Base-by-base conservation (phyloP, 2,113 vertebrate species). In the Leiothrix lutea region DNA sequence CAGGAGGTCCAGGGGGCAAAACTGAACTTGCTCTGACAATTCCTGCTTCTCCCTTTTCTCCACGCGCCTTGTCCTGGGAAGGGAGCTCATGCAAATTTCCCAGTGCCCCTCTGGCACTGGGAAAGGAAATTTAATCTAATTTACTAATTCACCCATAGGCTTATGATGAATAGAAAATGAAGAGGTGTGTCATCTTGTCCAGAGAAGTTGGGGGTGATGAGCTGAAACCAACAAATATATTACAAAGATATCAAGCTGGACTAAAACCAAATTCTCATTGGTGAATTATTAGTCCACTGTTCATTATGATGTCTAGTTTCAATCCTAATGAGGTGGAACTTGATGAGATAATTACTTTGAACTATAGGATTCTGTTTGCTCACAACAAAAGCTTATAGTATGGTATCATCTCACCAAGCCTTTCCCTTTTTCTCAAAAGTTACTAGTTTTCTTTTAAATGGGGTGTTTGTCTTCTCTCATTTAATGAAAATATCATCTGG, bases 271-370 rank as follows among this genome's bases (percentile, higher is more conserved):
- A 53, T 91, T 94, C 94, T 94, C 71, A 74, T 79, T 91, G 97
- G 94, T 92, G 82, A 97, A 89, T 96, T 97, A 96, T 95, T 96
- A 94, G 97, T 94, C 80, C 93, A 92, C 78, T 94, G 73, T 97
- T 98, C 92, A 79, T 92, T 90, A 83, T 83, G 69, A 96, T 94
- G 96, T 96, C 83, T 95, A 92, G 82, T 94, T 97, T 86, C 78
- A 84, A 80, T 93, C 96, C 94, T 97, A 98, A 97, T 97, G 97
- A 97, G 95, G 93, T 96, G 92, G 96, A 97, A 98, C 97, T 81
- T 96, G 96, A 96, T 96, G 96, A 97, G 95, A 92, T 97, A 97
- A 97, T 97, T 97, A 94, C 94, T 97, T 96, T 95, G 95, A 96
- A 96, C 94, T 97, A 90, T 93, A 97, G 93, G 92, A 96, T 97